A percentile compares a stretch with the other conserved stretches of the same genome.
These are phyloP conservation scores for Tiphia femorata DNA, from an alignment of 2,888 invertebrate species.

Conservation along the genomic window DNA sequence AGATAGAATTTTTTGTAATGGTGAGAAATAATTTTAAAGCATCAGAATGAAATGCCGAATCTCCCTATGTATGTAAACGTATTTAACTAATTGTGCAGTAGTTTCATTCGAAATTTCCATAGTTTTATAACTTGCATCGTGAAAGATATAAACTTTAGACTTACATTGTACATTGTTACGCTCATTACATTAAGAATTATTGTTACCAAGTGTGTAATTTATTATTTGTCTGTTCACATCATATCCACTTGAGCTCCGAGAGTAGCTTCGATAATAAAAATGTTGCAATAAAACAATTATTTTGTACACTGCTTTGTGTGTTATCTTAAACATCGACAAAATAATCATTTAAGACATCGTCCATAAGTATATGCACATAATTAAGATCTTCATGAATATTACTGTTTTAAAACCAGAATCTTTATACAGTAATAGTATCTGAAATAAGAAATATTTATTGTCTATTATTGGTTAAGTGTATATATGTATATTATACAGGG, in stretches of 20 bases:
- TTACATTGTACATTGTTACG: slow-evolving; percentile 52
- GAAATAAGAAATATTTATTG: neutral
- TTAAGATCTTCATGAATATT: neutral
- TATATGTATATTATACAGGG: neutral
- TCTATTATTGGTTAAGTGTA: neutral
- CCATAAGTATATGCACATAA: too few species aligned
- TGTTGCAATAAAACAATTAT: slow-evolving; percentile 54
- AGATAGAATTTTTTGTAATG: neutral
- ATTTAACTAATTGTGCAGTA: slow-evolving; percentile 41
- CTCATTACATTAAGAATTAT: slow-evolving; percentile 44
- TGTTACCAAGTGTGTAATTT: slow-evolving; percentile 45
- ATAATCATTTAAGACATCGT: slow-evolving; percentile 51
- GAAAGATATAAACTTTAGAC: slow-evolving; percentile 3
- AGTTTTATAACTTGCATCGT: neutral
- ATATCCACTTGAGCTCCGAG: slow-evolving; percentile 50
- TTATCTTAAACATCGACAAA: slow-evolving; percentile 61
- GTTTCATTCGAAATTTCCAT: slow-evolving; percentile 47
- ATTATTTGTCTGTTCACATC: slow-evolving; percentile 50
- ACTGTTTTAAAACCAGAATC: neutral
- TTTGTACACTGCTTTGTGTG: slow-evolving; percentile 58
- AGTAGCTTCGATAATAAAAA: slow-evolving; percentile 38
- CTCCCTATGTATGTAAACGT: slow-evolving; percentile 44
- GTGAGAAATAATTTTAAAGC: slow-evolving; percentile 43
- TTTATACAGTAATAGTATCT: neutral
- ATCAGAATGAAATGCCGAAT: slow-evolving; percentile 44